Conservation (phyloP, 1,140 invertebrate genomes). For the Cydia fagiglandana region DNA sequence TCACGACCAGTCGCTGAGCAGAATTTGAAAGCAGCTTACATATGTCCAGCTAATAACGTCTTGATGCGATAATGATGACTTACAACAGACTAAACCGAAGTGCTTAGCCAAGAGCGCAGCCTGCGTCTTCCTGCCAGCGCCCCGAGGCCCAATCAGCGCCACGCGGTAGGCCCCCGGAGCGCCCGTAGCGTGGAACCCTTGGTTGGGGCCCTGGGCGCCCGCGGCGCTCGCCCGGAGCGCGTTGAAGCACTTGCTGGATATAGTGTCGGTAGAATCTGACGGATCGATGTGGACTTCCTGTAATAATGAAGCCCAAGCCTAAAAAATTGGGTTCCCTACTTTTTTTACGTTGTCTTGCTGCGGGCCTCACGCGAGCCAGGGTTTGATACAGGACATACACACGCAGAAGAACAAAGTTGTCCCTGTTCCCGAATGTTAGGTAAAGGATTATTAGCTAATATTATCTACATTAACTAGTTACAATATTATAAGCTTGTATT, state of each 20-base stretch:
- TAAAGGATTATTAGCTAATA: no score
- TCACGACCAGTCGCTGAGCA: no score
- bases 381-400: no score
- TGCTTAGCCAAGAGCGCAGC: conserved; percentile 63
- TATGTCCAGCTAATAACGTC: no score
- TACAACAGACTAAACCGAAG: conserved; percentile 74
- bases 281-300: conserved; percentile 61
- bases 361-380: no score
- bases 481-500: no score
- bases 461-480: no score
- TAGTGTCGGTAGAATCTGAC: conserved; percentile 47
- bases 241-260: conserved; percentile 58
- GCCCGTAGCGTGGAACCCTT: conserved; percentile 53
- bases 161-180: conserved; percentile 71
- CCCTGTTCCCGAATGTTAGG: no score
- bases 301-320: background rate
- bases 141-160: conserved; percentile 74
- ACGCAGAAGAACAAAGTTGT: no score
- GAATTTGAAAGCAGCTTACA: no score
- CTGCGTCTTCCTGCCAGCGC: conserved; percentile 75
- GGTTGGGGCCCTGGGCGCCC: conserved; percentile 56
- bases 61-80: conserved; percentile 26
- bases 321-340: no score
- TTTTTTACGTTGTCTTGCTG: no score
- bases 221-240: conserved; percentile 55